Percentiles rank a stretch among this genome's conserved stretches.
These are phyloP conservation scores for Colletes latitarsis DNA, from an alignment of 1,140 invertebrate species.

Conservation along the genomic window DNA sequence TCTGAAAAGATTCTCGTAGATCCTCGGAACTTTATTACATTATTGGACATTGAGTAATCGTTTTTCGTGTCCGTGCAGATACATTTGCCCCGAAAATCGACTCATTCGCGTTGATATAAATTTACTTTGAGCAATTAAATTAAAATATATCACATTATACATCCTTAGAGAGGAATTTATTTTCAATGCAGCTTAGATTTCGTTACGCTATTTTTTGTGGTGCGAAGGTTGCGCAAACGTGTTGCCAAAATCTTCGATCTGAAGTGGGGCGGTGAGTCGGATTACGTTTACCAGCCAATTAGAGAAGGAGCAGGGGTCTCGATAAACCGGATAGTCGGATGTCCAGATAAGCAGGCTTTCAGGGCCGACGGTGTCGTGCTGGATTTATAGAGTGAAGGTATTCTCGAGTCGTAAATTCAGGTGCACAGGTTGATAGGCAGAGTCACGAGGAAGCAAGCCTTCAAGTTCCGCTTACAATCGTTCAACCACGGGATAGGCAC, in stretches of 20 bases:
- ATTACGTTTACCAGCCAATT: conserved; percentile 45
- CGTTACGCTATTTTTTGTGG: too few species aligned
- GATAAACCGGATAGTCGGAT: conserved; percentile 50
- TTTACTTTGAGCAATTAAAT: too few species aligned
- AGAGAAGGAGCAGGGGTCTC: conserved; percentile 28
- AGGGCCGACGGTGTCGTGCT: conserved; percentile 28
- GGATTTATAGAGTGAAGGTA: conserved; percentile 48
- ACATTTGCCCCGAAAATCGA: too few species aligned
- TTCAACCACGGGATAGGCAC: conserved; percentile 31
- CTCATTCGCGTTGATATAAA: too few species aligned
- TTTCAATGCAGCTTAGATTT: too few species aligned
- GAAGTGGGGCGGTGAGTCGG: neutral
- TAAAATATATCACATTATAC: too few species aligned
- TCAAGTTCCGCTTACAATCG: conserved; percentile 46
- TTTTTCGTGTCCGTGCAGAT: conserved; percentile 16
- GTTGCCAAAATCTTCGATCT: too few species aligned
- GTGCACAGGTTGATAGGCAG: conserved; percentile 43
- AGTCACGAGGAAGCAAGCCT: conserved; percentile 39
- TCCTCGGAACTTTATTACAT: neutral
- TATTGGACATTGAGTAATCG: conserved; percentile 24
- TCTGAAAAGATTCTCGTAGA: neutral
- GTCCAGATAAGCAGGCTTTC: conserved; percentile 46
- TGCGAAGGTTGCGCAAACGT: too few species aligned
- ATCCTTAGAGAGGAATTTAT: too few species aligned
- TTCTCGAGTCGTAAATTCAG: conserved; percentile 52